Evolutionary conservation across 1,140 invertebrate genomes (phyloP), one percentile per base, ranked within the genome.

Genomic region (Nasonia vitripennis): DNA sequence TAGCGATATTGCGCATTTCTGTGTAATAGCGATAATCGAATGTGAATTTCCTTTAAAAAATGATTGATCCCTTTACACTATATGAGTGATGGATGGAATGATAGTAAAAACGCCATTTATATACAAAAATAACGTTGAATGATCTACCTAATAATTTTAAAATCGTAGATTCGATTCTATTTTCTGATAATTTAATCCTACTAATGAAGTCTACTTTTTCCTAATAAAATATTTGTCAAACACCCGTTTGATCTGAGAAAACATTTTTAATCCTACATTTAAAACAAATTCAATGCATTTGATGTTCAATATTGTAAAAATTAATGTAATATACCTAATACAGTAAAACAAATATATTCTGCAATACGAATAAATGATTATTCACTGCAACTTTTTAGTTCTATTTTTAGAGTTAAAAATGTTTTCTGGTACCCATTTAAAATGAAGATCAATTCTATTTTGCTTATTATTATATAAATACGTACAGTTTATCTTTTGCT

Each of bases 71-170:
- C 27, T 41, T 79, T 73, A 55, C 12, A 62, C 62, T 70, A 84
- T 73, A 84, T 73, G 41, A 71, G 23, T 79, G 45, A 37, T 79
- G 45, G 45, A 37, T 79, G 45, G 31, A 78, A 78, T 79, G 45
- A 31, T 79, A 73, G 62, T 34, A n/a, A 45, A 84, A 84, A 79
- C 45, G 83, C 45, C 83, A 71, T 84, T 78, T 78, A 84, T 78
- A 78, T 84, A 84, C 55, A 78, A 84, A 77, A 84, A 78, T 78
- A 73, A 73, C 48, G 45, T 83, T 84, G 37, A 73, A 45, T 84
- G 48, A 71, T 20, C 77, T 84, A 78, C 78, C 41, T 45, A 83
- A 62, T 78, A 62, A 62, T 27, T n/a, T 83, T 75, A 31, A 48
- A 55, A 31, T 67, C 31, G 67, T 77, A 74, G 31, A 83, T 83